Percentiles rank a stretch among this genome's conserved stretches.
These are phyloP conservation scores for Leptinotarsa peninsularis DNA, from an alignment of 2,888 invertebrate genomes.

Conservation along the genomic window DNA sequence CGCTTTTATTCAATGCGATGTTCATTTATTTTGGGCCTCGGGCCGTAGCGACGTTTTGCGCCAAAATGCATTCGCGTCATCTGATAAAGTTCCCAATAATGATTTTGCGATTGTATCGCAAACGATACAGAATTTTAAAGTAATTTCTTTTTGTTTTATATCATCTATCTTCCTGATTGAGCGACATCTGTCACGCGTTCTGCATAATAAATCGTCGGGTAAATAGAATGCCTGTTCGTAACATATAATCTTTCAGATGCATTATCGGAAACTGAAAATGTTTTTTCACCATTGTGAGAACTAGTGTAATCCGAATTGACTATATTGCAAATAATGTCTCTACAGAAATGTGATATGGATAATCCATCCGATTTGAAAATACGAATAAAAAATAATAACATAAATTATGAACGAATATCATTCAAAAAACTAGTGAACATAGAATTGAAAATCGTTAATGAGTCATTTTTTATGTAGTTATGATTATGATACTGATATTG, in stretches of 20 bases:
- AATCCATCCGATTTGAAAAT: too few species aligned
- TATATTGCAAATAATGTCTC: too few species aligned
- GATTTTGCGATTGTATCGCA: slow-evolving; percentile 55
- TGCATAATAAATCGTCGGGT: slow-evolving; percentile 29
- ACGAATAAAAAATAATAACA: too few species aligned
- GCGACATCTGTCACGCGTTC: slow-evolving; percentile 43
- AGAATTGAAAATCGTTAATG: too few species aligned
- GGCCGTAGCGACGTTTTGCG: slow-evolving; percentile 46
- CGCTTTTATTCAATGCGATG: slow-evolving; percentile 59
- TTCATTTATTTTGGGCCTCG: slow-evolving; percentile 57
- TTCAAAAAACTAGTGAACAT: too few species aligned
- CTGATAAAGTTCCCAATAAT: slow-evolving; percentile 53
- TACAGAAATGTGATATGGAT: too few species aligned
- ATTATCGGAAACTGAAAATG: not conserved
- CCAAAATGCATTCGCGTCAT: slow-evolving; percentile 53
- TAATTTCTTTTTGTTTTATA: slow-evolving; percentile 54
- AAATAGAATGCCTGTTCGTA: too few species aligned
- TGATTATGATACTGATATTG: too few species aligned
- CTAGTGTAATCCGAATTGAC: too few species aligned
- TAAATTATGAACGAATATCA: too few species aligned
- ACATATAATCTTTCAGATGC: not conserved
- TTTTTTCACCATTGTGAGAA: too few species aligned
- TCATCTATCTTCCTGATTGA: slow-evolving; percentile 36
- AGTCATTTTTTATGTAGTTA: too few species aligned
- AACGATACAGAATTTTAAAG: slow-evolving; percentile 56